Base-by-base conservation (phyloP, 2,888 invertebrate species). In the Drosophila gaucha region DNA sequence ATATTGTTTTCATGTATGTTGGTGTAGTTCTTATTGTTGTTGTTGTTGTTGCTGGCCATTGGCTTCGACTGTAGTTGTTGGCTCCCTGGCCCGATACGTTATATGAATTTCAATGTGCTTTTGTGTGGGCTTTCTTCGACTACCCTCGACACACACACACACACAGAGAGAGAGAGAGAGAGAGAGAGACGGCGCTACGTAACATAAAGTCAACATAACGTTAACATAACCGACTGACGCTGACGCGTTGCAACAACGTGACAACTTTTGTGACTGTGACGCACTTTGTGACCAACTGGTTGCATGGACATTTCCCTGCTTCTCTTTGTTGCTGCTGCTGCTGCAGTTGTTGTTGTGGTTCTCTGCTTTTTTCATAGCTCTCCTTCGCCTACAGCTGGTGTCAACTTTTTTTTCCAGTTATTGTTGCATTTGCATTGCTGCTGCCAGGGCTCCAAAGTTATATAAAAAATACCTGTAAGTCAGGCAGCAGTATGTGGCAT, bases 71-170 rank as follows among this genome's bases (percentile, higher is more conserved):
- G 26, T 62, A 26, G 43, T 41, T 51, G 74, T 69, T 57, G 38
- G 55, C 52, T 70, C 54, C 50, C 38, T 64, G 47, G 51, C 57
- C 50, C 55, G 33, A 50, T 54, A 67, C 78, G 78, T 74, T 74
- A 46, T 59, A 52, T 74, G 78, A 67, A 77, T 74, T 78, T 74
- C 78, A 77, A 74, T 74, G 83, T 71, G 78, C 74, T 79, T 86
- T 83, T 89, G 87, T 89, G 86, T 78, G 88, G 80, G 87, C 82
- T 87, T 89, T 89, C 84, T 74, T 84, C 71, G 67, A 74, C 49
- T 38, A 28, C 41, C 24, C 43, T 35, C 52, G 43, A 20, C 52
- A 35, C 8, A 18, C 43, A 28, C 14, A 20, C 12, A 39, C 39
- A 24, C 39, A 24, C 4, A 24, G 3, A 10, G 26, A 12, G 16